phyloP scores from a whole-genome alignment of 37 sponge, comb jelly and placozoan species.

The Corticium candelabrum region DNA sequence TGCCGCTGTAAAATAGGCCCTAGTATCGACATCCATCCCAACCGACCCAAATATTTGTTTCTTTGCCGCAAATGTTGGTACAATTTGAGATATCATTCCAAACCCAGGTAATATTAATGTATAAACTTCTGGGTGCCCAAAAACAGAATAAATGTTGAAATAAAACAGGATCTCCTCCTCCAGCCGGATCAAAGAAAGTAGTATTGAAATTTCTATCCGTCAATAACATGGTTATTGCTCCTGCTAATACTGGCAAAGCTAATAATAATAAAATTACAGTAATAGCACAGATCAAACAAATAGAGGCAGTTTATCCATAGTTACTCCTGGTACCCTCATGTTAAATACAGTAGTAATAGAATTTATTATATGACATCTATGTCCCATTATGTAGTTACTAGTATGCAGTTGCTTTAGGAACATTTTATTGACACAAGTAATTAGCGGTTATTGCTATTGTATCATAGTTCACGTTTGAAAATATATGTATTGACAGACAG shows the following conservation, averaged over 20 bases:
- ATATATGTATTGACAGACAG: too few species aligned
- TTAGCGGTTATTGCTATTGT: too few species aligned
- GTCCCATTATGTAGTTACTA: too few species aligned
- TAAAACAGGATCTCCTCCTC: constrained; percentile 85
- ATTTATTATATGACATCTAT: too few species aligned
- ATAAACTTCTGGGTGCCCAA: constrained; percentile 89
- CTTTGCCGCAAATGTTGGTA: constrained; percentile 56
- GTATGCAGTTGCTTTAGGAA: too few species aligned
- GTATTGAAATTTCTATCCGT: constrained; percentile 86
- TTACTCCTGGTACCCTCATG: constrained; percentile 67
- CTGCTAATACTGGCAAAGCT: constrained; percentile 83
- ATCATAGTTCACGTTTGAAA: too few species aligned
- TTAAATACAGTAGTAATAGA: constrained; percentile 79
- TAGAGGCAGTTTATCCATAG: constrained; percentile 53
- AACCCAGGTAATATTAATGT: constrained; percentile 75
- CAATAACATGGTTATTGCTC: constrained; percentile 77
- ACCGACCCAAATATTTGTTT: constrained; percentile 78
- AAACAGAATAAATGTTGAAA: constrained; percentile 89
- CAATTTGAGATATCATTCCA: constrained; percentile 76
- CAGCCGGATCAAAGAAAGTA: constrained; percentile 84
- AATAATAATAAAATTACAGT: constrained; percentile 65
- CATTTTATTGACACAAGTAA: too few species aligned
- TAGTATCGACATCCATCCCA: constrained; percentile 84
- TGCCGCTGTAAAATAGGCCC: constrained; percentile 83
- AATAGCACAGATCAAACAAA: constrained; percentile 81